Base-by-base conservation (phyloP, 2,888 invertebrate species). In the Chaitophorus viminalis region DNA sequence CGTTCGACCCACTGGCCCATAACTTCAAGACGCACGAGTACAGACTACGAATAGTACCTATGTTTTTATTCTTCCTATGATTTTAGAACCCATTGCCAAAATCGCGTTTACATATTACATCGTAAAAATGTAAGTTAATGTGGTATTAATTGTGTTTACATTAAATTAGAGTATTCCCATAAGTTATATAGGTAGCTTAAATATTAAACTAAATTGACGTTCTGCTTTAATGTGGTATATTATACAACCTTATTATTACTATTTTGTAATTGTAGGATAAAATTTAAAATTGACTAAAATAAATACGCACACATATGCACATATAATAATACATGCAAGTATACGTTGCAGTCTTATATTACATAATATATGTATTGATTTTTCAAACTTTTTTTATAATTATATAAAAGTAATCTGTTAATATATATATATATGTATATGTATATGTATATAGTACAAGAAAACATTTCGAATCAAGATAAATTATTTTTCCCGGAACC, bases 1-100 rank as follows among this genome's bases (percentile, higher is more conserved):
- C 74, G 87, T 74, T 81, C 87, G 87, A 87, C 87, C 87, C 87
- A 87, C 87, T 87, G 87, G 87, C 87, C 87, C 87, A 87, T 79
- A 72, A 87, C 79, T 39, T 31, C 79, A 29, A 74, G 79, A 87
- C 54, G 60, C 54, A 21, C 21, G 60, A 36, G 46, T 74, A 18
- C n/a, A n/a, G n/a, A n/a, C n/a, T n/a, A n/a, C 29, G n/a, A 46
- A 29, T 76, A 52, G 31, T 54, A 79, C 29, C n/a, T n/a, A n/a
- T n/a, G 31, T 87, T 60, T 72, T 74, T 39, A 79, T 79, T 83
- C 39, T n/a, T 82, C 14, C 54, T 18, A 29, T 33, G 8, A 68
- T 82, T 70, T 21, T 29, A 46, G 18, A 70, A 70, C 68, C 14
- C 81, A 31, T 31, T 46, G 84, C 25, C 68, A 52, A 77, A 76